Percentiles rank a stretch among this genome's conserved stretches.
phyloP scores from a whole-genome alignment of 2,888 invertebrate species.

The Sympetrum striolatum region DNA sequence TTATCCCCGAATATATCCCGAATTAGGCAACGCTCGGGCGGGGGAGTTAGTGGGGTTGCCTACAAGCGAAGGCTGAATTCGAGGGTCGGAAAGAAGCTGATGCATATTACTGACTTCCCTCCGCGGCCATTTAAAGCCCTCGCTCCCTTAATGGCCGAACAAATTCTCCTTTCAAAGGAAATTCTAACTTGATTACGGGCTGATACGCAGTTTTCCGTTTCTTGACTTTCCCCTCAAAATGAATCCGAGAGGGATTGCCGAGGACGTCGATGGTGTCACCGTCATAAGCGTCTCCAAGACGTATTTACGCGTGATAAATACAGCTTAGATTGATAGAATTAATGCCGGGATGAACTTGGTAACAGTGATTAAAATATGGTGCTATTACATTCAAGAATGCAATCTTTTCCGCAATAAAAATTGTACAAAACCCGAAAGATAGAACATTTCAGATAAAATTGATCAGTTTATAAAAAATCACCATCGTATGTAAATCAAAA shows the following conservation, averaged over 20 bases:
- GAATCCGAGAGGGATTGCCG: neutral
- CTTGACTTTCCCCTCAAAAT: neutral
- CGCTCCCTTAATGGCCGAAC: neutral
- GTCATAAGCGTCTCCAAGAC: too few species aligned
- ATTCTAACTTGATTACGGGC: neutral
- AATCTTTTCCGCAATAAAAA: too few species aligned
- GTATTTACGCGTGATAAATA: too few species aligned
- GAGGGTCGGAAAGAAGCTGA: neutral
- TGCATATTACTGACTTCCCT: neutral
- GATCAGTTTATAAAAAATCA: too few species aligned
- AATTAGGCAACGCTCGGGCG: slow-evolving; percentile 30
- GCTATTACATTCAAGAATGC: too few species aligned
- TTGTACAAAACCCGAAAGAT: too few species aligned
- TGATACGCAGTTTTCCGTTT: neutral
- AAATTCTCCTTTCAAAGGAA: neutral
- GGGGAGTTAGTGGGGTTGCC: slow-evolving; percentile 35
- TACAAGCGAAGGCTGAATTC: too few species aligned
- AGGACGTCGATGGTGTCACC: neutral
- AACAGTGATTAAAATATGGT: too few species aligned
- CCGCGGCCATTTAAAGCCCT: neutral
- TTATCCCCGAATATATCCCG: slow-evolving; percentile 5
- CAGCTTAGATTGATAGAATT: too few species aligned
- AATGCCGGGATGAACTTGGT: too few species aligned
- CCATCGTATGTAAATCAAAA: too few species aligned
- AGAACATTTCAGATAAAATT: too few species aligned